These are phyloP conservation scores for Aelia acuminata DNA, from an alignment of 2,888 invertebrate genomes.

Conservation along the genomic window DNA sequence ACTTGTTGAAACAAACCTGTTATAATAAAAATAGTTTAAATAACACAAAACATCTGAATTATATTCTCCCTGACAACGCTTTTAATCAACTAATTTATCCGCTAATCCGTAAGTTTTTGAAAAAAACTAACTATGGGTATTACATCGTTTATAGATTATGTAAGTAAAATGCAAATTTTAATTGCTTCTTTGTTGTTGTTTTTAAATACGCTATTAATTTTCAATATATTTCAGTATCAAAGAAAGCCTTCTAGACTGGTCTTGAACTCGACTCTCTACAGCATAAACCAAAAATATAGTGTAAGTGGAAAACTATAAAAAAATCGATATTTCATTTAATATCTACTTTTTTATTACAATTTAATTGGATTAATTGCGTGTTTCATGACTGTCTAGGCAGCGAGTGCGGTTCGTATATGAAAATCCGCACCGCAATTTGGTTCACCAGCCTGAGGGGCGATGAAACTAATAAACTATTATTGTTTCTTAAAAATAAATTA, in stretches of 20 bases:
- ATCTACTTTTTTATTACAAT: not conserved
- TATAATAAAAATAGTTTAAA: not conserved
- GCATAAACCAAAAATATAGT: constrained; percentile 39
- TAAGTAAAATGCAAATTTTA: not conserved
- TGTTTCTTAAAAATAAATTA: no score
- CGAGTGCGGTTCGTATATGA: no score
- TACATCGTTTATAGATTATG: not conserved
- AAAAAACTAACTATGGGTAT: not conserved
- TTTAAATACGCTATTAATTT: not conserved
- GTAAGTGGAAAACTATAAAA: not conserved
- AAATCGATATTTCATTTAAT: not conserved
- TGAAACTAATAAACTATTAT: no score
- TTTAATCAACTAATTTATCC: not conserved
- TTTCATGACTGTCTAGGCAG: no score
- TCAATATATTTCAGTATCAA: constrained; percentile 1
- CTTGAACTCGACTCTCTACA: not conserved
- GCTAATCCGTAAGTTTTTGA: not conserved
- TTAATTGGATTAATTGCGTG: not conserved
- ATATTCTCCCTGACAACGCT: not conserved
- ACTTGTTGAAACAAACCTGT: no score
- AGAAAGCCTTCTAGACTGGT: constrained; percentile 9
- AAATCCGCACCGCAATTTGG: no score
- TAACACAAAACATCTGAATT: not conserved
- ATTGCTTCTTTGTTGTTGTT: not conserved
- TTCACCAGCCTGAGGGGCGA: no score